Conservation (phyloP, 2,888 invertebrate genomes). For the Sphinx pinastri region DNA sequence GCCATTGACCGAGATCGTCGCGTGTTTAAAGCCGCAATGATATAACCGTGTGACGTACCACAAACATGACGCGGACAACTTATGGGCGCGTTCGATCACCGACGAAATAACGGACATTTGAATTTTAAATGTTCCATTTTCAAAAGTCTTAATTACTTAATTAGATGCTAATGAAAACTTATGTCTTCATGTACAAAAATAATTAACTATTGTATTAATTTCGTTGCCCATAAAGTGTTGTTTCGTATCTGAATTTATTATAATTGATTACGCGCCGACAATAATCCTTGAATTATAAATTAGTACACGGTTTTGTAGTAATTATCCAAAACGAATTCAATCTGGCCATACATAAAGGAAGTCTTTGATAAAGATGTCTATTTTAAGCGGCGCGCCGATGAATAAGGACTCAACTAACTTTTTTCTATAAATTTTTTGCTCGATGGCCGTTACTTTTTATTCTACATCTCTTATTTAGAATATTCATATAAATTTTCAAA, state of each 20-base stretch:
- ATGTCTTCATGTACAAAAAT: slow-evolving; percentile 29
- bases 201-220: slow-evolving; percentile 34
- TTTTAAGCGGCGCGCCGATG: slow-evolving; percentile 55
- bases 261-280: slow-evolving; percentile 46
- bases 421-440: slow-evolving; percentile 31
- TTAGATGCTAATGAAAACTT: slow-evolving; percentile 33
- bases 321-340: slow-evolving; percentile 62
- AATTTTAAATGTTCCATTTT: slow-evolving; percentile 21
- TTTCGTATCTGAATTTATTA: slow-evolving; percentile 41
- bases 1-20: slow-evolving; percentile 55
- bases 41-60: slow-evolving; percentile 47
- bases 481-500: not conserved
- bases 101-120: slow-evolving; percentile 28
- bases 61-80: slow-evolving; percentile 42
- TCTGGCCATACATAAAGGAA: slow-evolving; percentile 58
- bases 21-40: slow-evolving; percentile 51
- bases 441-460: not conserved
- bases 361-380: slow-evolving; percentile 72
- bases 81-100: slow-evolving; percentile 36
- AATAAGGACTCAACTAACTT: slow-evolving; percentile 52
- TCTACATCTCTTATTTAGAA: not conserved
- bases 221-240: slow-evolving; percentile 40
- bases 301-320: slow-evolving; percentile 51
- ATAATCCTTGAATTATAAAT: slow-evolving; percentile 54
- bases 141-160: slow-evolving; percentile 34